phyloP scores from a whole-genome alignment of 2,888 invertebrate genomes.

The Muscina levida region DNA sequence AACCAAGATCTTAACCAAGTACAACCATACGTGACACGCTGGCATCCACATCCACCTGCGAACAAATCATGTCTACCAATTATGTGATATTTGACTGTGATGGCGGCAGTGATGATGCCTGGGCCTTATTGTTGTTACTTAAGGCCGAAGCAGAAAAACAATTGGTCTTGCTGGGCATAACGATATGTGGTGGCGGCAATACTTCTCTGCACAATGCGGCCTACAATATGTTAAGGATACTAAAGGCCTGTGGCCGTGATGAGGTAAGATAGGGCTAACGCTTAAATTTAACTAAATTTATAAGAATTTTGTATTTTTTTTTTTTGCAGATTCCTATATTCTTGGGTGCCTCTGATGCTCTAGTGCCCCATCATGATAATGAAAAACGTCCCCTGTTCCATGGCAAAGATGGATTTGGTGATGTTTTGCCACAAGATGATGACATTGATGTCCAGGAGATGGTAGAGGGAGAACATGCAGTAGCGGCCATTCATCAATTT shows the following conservation, averaged over 20 bases:
- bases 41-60: no score
- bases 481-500: constrained; percentile 82
- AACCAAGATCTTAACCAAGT: no score
- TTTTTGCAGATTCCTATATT: constrained; percentile 85
- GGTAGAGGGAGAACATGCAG: constrained; percentile 82
- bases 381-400: constrained; percentile 80
- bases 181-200: constrained; percentile 87
- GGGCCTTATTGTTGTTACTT: constrained; percentile 83
- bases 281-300: no score
- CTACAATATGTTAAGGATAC: constrained; percentile 85
- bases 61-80: constrained; percentile 59
- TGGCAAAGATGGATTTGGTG: constrained; percentile 88
- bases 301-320: no score
- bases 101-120: constrained; percentile 84
- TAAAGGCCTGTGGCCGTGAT: constrained; percentile 82
- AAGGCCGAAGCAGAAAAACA: constrained; percentile 79
- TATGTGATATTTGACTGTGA: constrained; percentile 83
- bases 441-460: constrained; percentile 79
- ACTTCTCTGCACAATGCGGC: constrained; percentile 85
- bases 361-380: constrained; percentile 79
- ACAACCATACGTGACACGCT: no score
- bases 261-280: constrained; percentile 81
- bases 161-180: constrained; percentile 83
- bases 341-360: constrained; percentile 82
- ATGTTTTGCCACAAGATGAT: constrained; percentile 80